Evolutionary conservation across 2,888 invertebrate species (phyloP), one percentile per base, ranked within the genome.

Genomic region (Sepiola atlantica): DNA sequence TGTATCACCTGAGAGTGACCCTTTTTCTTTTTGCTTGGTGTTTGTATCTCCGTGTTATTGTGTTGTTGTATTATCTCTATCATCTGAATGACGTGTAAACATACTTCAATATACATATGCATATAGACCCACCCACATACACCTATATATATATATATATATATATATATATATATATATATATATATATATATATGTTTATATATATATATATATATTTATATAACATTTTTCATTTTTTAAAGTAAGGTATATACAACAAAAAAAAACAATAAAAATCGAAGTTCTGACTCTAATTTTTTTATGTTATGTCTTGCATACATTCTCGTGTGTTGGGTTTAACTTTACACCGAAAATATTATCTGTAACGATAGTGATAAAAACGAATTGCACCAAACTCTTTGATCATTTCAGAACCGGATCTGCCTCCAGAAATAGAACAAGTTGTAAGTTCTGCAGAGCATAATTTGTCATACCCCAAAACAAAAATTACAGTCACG

Each of bases 391-490:
- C 54, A 16, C 32, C n/a, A n/a, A n/a, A n/a, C n/a, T n/a, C n/a
- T 90, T 91, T 18, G 93, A 10, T 35, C 90, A 32, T 95, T 94
- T 21, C 95, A 96, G 96, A 61, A 21, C 96, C 96, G 1, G 94
- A 91, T n/a, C 35, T 94, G 54, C 95, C 95, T 35, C 95, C 96
- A 1, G 91, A 95, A 24, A 95, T 96, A 45, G 95, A 95, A 1
- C 95, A 95, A 16, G 94, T 96, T 24, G 95, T 94, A 6, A 95
- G 96, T 77, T 95, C 95, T 45, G 95, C 96, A 35, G 95, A 96
- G 94, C 94, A 95, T 57, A 96, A 96, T 94, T 94, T 95, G 21
- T 95, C 95, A 18, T 95, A 95, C 35, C 96, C 96, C 1, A 95
- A 95, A 93, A 96, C 96, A 1, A 95, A 95, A 61, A 93, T 96